Evolutionary conservation across 2,888 invertebrate species (phyloP).

Genomic region (Yponomeuta sedellus): DNA sequence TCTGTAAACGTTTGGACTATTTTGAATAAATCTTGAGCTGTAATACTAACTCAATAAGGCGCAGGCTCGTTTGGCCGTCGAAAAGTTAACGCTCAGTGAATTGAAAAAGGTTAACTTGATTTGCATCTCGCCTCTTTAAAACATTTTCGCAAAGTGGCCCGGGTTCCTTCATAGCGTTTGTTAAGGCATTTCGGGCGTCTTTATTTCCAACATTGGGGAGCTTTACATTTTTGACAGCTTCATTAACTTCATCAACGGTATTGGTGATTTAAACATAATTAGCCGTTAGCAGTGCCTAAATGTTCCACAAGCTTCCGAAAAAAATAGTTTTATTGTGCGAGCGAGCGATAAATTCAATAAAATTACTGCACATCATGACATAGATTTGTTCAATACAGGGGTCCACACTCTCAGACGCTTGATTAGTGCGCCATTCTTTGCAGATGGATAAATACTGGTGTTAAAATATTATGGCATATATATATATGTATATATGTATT

Average conservation of each 20-base stretch:
- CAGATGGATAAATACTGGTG: too few relatives aligned
- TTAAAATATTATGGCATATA: too few relatives aligned
- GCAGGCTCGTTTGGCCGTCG: slow-evolving; percentile 45
- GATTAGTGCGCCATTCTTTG: too few relatives aligned
- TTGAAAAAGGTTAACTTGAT: slow-evolving; percentile 61
- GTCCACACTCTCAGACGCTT: too few relatives aligned
- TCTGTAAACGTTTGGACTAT: slow-evolving; percentile 50
- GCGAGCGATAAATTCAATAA: too few relatives aligned
- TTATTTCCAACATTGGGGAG: not conserved
- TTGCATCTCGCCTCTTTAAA: slow-evolving; percentile 40
- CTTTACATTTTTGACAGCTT: not conserved
- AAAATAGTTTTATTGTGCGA: too few relatives aligned
- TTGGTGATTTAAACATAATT: not conserved
- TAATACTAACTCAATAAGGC: slow-evolving; percentile 63
- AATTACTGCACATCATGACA: too few relatives aligned
- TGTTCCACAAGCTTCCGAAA: too few relatives aligned
- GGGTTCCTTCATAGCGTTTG: slow-evolving; percentile 4
- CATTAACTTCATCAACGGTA: not conserved
- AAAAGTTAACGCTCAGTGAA: slow-evolving; percentile 51
- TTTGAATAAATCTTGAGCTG: slow-evolving; percentile 63
- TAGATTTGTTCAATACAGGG: too few relatives aligned
- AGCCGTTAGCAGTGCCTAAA: too few relatives aligned
- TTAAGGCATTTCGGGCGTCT: slow-evolving; percentile 5
- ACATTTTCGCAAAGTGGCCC: slow-evolving; percentile 14
- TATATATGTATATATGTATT: too few relatives aligned